Evolutionary conservation across 1,140 invertebrate genomes (phyloP).

Genomic region (Danaus melanippus): DNA sequence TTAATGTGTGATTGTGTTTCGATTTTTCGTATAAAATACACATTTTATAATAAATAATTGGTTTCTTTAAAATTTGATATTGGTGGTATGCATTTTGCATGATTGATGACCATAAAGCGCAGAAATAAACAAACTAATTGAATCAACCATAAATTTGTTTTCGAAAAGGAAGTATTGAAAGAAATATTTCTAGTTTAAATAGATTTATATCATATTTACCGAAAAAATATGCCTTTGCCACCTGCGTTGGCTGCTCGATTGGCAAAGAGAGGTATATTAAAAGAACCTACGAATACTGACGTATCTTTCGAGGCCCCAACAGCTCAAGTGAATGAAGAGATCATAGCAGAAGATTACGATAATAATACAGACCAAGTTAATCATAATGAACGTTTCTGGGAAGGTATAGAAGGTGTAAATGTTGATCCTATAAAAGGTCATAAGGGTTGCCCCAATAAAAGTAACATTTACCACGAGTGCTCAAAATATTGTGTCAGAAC

Average conservation of each 20-base stretch:
- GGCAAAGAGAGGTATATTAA: slow-evolving; percentile 86
- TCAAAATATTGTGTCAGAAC: slow-evolving; percentile 88
- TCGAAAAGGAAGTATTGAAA: no score
- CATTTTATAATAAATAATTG: no score
- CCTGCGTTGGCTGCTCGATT: slow-evolving; percentile 87
- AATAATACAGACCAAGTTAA: slow-evolving; percentile 51
- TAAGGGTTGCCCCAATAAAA: slow-evolving; percentile 95
- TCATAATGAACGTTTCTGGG: slow-evolving; percentile 64
- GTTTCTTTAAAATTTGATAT: no score
- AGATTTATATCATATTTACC: background rate
- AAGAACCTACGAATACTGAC: slow-evolving; percentile 44
- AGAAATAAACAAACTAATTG: no score
- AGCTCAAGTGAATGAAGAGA: slow-evolving; percentile 80
- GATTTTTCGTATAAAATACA: no score
- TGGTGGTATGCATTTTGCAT: no score
- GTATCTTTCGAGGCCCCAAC: slow-evolving; percentile 55
- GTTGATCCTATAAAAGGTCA: slow-evolving; percentile 76
- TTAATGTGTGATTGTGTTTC: no score
- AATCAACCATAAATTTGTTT: no score
- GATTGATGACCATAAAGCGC: no score
- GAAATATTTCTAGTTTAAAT: no score
- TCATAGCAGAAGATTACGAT: slow-evolving; percentile 92
- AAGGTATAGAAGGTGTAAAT: slow-evolving; percentile 69
- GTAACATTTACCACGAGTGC: slow-evolving; percentile 96
- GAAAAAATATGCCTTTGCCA: slow-evolving; percentile 84